phyloP scores from a whole-genome alignment of 2,113 vertebrate species.

The Laterallus jamaicensis region DNA sequence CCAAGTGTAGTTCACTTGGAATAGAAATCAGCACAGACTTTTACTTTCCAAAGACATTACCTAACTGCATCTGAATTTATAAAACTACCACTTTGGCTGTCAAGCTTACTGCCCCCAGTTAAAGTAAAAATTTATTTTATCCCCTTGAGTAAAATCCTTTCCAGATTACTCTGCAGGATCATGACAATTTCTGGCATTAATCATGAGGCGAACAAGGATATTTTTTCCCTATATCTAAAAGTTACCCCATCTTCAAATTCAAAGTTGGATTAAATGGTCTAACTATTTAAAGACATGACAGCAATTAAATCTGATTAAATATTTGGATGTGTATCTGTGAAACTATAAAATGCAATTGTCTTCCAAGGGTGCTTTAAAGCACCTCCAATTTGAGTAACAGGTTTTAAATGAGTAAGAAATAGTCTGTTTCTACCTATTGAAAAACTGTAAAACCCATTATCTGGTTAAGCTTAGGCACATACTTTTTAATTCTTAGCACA shows the following conservation, averaged over 20 bases:
- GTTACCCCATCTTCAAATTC: conserved; percentile 8
- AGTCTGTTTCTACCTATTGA: background rate
- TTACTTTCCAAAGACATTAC: background rate
- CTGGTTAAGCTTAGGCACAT: background rate
- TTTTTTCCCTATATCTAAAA: background rate
- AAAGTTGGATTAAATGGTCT: background rate
- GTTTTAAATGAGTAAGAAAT: background rate
- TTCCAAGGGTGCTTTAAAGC: background rate
- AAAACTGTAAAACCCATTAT: background rate
- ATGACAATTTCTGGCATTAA: conserved; percentile 41
- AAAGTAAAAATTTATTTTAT: conserved; percentile 25
- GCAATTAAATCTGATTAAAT: background rate
- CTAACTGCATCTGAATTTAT: background rate
- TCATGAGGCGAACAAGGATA: conserved; percentile 10
- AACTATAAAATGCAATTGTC: background rate
- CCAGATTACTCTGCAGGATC: conserved; percentile 42
- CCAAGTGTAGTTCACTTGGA: background rate
- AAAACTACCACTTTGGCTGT: conserved; percentile 7
- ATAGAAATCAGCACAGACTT: background rate
- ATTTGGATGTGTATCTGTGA: background rate
- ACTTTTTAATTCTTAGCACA: background rate
- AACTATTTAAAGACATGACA: background rate
- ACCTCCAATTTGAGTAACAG: background rate
- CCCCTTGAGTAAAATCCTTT: conserved; percentile 53
- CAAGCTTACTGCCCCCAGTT: conserved; percentile 2